These are phyloP conservation scores for Dromococcyx pavoninus DNA, from an alignment of 2,797 vertebrate genomes.

Conservation along the genomic window DNA sequence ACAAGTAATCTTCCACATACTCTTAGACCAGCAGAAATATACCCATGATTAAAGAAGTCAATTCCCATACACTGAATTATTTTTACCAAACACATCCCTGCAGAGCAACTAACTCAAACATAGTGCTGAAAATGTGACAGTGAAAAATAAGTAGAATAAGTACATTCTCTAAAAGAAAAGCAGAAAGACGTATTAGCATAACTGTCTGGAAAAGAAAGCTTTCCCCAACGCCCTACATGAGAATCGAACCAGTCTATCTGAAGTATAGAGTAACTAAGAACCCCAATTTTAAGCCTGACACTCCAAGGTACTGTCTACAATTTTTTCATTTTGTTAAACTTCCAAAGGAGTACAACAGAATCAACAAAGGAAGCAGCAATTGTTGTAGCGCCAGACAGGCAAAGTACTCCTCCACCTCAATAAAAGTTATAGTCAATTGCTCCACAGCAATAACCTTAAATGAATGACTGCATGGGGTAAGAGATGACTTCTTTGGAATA, in stretches of 20 bases:
- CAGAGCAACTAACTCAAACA: neutral
- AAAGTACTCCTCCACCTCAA: neutral
- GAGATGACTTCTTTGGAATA: neutral
- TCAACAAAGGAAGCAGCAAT: neutral
- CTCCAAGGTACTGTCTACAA: too few relatives aligned
- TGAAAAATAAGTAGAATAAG: neutral
- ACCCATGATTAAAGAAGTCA: neutral
- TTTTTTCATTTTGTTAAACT: neutral
- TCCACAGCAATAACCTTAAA: neutral
- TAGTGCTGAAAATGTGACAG: neutral
- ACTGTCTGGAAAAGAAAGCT: neutral
- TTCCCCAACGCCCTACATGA: neutral
- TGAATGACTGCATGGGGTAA: neutral
- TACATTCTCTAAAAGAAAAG: neutral
- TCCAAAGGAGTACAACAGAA: neutral
- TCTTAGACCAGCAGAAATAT: neutral
- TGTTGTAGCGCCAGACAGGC: neutral
- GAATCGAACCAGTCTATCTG: neutral
- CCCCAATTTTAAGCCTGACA: neutral
- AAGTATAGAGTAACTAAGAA: neutral
- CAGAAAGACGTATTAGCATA: rapidly evolving
- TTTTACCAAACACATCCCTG: neutral
- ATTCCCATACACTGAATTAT: constrained; percentile 21
- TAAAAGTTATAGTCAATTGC: neutral
- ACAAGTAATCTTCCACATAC: neutral